phyloP scores from a whole-genome alignment of 2,797 vertebrate genomes.

The Pseudomugil gertrudae region DNA sequence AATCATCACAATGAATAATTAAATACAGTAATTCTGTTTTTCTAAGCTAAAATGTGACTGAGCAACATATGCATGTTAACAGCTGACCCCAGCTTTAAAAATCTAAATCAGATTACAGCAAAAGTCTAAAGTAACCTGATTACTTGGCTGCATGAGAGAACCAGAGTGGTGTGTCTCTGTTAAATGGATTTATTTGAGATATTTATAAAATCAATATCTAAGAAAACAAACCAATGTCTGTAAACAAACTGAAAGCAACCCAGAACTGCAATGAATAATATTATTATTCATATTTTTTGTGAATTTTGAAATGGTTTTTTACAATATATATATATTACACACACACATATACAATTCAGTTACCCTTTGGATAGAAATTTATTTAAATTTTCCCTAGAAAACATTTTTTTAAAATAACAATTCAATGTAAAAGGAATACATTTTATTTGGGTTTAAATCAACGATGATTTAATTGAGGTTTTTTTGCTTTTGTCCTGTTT shows the following conservation, averaged over 20 bases:
- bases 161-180: not conserved
- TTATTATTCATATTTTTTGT: too few relatives aligned
- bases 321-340: too few relatives aligned
- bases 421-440: too few relatives aligned
- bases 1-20: constrained; percentile 15
- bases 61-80: not conserved
- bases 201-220: not conserved
- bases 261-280: not conserved
- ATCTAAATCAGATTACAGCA: not conserved
- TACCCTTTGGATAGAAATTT: too few relatives aligned
- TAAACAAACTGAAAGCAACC: not conserved
- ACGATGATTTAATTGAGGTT: too few relatives aligned
- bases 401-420: too few relatives aligned
- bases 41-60: constrained; percentile 4
- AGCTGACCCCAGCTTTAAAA: too few relatives aligned
- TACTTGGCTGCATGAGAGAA: not conserved
- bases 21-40: constrained; percentile 7
- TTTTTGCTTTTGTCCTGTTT: too few relatives aligned
- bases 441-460: too few relatives aligned
- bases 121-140: not conserved
- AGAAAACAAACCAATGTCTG: not conserved
- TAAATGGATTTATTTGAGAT: not conserved
- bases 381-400: too few relatives aligned
- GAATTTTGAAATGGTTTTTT: too few relatives aligned
- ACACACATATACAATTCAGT: too few relatives aligned